These are phyloP conservation scores for Ylistrum balloti DNA, from an alignment of 1,140 invertebrate species.

Conservation along the genomic window DNA sequence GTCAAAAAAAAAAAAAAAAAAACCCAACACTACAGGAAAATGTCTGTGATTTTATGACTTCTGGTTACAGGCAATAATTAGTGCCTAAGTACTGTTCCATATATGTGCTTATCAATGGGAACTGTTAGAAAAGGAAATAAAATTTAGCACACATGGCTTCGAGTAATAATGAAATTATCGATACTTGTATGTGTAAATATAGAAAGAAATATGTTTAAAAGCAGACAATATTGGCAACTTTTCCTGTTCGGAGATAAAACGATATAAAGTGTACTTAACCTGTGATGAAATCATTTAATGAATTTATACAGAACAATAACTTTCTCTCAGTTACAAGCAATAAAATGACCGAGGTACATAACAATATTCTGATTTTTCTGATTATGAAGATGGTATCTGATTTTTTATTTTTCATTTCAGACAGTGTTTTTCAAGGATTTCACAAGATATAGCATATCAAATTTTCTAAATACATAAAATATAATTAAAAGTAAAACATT, in stretches of 20 bases:
- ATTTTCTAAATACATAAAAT: too few relatives aligned
- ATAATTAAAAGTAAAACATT: too few relatives aligned
- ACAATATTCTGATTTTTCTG: too few relatives aligned
- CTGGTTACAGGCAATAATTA: background rate
- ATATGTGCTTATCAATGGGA: background rate
- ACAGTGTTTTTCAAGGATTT: too few relatives aligned
- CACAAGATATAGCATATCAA: too few relatives aligned
- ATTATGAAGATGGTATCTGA: too few relatives aligned
- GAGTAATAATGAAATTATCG: background rate
- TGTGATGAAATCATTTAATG: background rate
- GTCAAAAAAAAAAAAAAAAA: background rate
- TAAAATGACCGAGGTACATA: background rate
- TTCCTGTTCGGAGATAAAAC: background rate
- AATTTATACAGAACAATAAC: background rate
- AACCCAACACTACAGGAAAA: too few relatives aligned
- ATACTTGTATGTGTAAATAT: background rate
- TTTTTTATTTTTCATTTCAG: too few relatives aligned
- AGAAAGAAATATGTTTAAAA: background rate
- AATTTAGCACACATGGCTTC: background rate
- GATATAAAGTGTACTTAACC: background rate
- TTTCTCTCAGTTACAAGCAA: background rate
- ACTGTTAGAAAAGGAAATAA: background rate
- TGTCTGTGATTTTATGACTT: background rate
- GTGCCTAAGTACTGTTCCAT: background rate
- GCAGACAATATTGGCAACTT: background rate